phyloP scores from a whole-genome alignment of 2,797 vertebrate species.

The Mico argentatus region DNA sequence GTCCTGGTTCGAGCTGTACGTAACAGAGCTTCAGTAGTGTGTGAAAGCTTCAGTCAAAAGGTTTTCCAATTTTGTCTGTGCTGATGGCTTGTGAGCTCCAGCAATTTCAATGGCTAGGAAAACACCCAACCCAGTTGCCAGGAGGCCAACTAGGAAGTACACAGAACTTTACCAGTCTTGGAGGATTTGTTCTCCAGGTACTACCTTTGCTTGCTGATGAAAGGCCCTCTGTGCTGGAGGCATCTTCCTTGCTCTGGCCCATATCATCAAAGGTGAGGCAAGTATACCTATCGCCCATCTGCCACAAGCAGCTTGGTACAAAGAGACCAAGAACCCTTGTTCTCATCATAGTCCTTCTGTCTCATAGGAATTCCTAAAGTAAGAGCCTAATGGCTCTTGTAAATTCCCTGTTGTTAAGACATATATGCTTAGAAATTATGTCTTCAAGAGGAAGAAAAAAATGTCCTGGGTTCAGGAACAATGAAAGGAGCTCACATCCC shows the following conservation, averaged over 20 bases:
- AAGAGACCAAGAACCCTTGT: not conserved
- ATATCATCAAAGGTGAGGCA: not conserved
- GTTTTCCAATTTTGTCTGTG: not conserved
- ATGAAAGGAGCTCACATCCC: not conserved
- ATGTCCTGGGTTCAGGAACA: not conserved
- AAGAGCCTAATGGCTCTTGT: not conserved
- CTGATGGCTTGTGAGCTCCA: not conserved
- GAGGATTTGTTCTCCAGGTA: accelerated
- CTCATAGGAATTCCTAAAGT: not conserved
- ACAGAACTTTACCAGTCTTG: not conserved
- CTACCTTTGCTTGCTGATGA: not conserved
- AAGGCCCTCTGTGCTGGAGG: accelerated
- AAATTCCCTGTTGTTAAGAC: not conserved
- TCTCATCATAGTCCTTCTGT: not conserved
- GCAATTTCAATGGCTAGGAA: not conserved
- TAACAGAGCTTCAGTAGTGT: not conserved
- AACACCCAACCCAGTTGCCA: not conserved
- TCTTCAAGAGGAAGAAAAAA: not conserved
- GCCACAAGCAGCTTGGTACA: accelerated
- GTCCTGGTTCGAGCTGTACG: not conserved
- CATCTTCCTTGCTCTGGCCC: not conserved
- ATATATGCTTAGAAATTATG: not conserved
- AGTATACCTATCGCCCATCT: accelerated
- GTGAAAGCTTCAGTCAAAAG: not conserved
- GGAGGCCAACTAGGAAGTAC: not conserved